A percentile compares a stretch with the other conserved stretches of the same genome.
phyloP scores from a whole-genome alignment of 2,113 vertebrate genomes.

The Otolemur garnettii region DNA sequence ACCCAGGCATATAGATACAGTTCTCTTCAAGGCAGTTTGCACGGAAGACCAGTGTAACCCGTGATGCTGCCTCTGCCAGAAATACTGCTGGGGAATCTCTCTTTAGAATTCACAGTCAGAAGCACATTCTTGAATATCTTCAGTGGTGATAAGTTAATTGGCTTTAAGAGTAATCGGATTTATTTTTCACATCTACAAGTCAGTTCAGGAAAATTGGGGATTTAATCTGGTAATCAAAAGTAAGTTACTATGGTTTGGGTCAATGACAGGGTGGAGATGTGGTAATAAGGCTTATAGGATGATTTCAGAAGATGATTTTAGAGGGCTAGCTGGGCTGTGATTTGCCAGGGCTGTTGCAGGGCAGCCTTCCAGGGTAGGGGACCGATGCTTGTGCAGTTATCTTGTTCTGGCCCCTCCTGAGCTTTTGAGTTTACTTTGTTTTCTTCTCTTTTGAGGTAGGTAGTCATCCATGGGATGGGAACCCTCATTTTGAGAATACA shows the following conservation, averaged over 20 bases:
- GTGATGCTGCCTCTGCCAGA: background rate
- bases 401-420: background rate
- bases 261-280: background rate
- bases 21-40: background rate
- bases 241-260: background rate
- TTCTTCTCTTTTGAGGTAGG: background rate
- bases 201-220: background rate
- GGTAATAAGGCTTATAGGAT: background rate
- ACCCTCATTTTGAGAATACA: background rate
- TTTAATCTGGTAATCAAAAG: background rate
- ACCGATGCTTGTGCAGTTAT: background rate
- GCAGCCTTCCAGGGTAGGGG: background rate
- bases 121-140: background rate
- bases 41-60: background rate
- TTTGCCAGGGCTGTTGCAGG: rapidly evolving
- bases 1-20: background rate
- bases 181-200: slow-evolving; percentile 12
- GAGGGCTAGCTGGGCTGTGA: background rate
- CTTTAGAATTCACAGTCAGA: background rate
- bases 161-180: background rate
- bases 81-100: background rate
- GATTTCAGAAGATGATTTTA: background rate
- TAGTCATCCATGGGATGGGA: background rate
- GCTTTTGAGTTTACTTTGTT: background rate
- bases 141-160: background rate